phyloP scores from a whole-genome alignment of 2,113 vertebrate species.

The Xenopus laevis region DNA sequence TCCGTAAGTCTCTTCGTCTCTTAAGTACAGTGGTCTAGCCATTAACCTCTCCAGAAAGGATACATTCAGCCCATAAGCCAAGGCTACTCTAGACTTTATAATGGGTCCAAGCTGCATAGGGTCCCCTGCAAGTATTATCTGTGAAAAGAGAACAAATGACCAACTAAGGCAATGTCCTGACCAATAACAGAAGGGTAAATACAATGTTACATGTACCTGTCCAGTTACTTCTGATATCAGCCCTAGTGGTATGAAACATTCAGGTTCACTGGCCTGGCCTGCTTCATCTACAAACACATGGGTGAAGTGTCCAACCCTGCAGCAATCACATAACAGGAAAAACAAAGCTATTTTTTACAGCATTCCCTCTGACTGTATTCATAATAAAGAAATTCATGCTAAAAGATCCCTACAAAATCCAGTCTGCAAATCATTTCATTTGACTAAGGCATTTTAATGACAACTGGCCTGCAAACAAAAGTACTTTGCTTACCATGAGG shows the following conservation, averaged over 20 bases:
- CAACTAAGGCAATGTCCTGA: slow-evolving; percentile 9
- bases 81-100: slow-evolving; percentile 81
- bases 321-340: not conserved
- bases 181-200: not conserved
- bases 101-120: slow-evolving; percentile 88
- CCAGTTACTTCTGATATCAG: slow-evolving; percentile 78
- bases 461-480: too few relatives aligned
- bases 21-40: slow-evolving; percentile 69
- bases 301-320: slow-evolving; percentile 87
- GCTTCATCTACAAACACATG: slow-evolving; percentile 93
- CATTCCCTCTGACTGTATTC: not conserved
- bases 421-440: too few relatives aligned
- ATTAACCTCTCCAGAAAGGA: slow-evolving; percentile 88
- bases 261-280: slow-evolving; percentile 90
- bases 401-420: not conserved
- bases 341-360: not conserved
- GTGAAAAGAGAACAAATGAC: not conserved
- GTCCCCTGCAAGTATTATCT: slow-evolving; percentile 90
- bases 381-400: not conserved
- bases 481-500: too few relatives aligned
- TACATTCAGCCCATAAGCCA: slow-evolving; percentile 74
- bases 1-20: slow-evolving; percentile 67
- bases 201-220: slow-evolving; percentile 67
- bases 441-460: too few relatives aligned
- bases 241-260: slow-evolving; percentile 84